Percentiles rank a stretch among this genome's conserved stretches.
Conservation (phyloP, 2,888 invertebrate genomes). For the Drosophila barbarae region DNA sequence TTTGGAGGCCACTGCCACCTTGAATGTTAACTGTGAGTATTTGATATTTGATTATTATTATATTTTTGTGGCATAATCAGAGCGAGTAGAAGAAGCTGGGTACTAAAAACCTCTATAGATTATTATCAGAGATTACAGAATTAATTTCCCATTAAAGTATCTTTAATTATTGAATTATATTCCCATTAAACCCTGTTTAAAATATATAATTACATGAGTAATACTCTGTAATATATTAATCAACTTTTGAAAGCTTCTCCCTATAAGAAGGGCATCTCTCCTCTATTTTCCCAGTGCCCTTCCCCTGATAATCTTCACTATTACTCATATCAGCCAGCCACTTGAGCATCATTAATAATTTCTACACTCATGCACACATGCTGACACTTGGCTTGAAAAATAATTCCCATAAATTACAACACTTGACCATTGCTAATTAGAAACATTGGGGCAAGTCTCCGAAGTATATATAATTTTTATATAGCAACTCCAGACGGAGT, state of each 20-base stretch:
- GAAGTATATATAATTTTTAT: slow-evolving; percentile 7
- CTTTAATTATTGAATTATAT: neutral
- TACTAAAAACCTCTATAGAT: neutral
- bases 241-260: neutral
- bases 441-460: slow-evolving; percentile 24
- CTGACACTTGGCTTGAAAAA: slow-evolving; percentile 12
- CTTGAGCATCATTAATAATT: slow-evolving; percentile 40
- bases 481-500: slow-evolving; percentile 17
- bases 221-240: neutral
- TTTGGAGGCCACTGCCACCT: slow-evolving; percentile 87
- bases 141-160: neutral
- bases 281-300: neutral
- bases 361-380: neutral
- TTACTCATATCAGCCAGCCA: slow-evolving; percentile 27
- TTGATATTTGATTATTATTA: neutral
- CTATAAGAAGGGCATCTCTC: neutral
- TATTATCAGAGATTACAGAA: neutral
- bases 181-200: neutral
- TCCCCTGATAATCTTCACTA: slow-evolving; percentile 17
- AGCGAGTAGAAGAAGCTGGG: neutral
- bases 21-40: slow-evolving; percentile 94
- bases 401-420: slow-evolving; percentile 35
- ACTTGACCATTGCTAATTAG: slow-evolving; percentile 43
- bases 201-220: neutral
- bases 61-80: slow-evolving; percentile 14